These are phyloP conservation scores for Pocillopora grandis DNA, from an alignment of 92 coral and sea anemone genomes.

Conservation along the genomic window DNA sequence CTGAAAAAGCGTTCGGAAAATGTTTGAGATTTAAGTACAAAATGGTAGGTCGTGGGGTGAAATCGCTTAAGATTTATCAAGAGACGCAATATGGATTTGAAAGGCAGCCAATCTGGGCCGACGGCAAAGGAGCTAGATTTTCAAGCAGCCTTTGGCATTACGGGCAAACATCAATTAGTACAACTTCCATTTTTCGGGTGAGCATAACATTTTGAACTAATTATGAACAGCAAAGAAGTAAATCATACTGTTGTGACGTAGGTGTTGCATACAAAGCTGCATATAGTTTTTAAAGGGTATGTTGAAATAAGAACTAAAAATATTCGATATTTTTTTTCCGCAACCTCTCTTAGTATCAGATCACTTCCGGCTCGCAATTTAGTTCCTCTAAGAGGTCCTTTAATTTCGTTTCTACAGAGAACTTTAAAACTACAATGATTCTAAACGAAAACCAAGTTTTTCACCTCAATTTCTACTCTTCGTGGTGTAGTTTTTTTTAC, in stretches of 20 bases:
- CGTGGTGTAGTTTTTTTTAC: too few species aligned
- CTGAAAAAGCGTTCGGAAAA: conserved; percentile 50
- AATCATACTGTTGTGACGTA: too few species aligned
- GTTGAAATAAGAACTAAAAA: not conserved
- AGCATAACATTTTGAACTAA: not conserved
- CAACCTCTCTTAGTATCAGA: too few species aligned
- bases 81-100: conserved; percentile 21
- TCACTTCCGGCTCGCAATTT: too few species aligned
- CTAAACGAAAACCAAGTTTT: too few species aligned
- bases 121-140: conserved; percentile 5
- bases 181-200: conserved; percentile 52
- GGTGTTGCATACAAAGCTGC: too few species aligned
- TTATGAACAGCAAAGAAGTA: too few species aligned
- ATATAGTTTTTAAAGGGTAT: too few species aligned
- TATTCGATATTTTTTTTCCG: not conserved
- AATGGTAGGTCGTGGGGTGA: conserved; percentile 57
- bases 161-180: conserved; percentile 59
- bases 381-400: too few species aligned
- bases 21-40: conserved; percentile 61
- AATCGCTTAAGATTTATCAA: conserved; percentile 47
- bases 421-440: too few species aligned
- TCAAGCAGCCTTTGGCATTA: conserved; percentile 43
- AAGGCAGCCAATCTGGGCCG: conserved; percentile 54
- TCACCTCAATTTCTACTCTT: too few species aligned
- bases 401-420: too few species aligned